These are phyloP conservation scores for Vollenhovia emeryi DNA, from an alignment of 1,140 invertebrate species.

Conservation along the genomic window DNA sequence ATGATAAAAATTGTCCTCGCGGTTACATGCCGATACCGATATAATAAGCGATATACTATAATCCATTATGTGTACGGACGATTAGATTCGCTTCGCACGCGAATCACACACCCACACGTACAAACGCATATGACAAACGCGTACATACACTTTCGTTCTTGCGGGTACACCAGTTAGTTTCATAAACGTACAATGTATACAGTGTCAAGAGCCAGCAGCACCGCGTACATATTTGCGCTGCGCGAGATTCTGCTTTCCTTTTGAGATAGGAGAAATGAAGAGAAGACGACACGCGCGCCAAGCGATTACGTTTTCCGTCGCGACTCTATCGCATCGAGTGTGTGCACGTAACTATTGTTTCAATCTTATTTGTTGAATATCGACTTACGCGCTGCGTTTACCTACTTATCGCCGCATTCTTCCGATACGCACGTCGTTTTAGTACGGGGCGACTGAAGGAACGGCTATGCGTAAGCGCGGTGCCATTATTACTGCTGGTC, in stretches of 20 bases:
- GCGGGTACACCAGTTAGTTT: background rate
- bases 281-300: background rate
- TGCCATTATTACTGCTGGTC: constrained; percentile 64
- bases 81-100: constrained; percentile 20
- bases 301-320: constrained; percentile 21
- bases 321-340: background rate
- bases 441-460: constrained; percentile 36
- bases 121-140: too few relatives aligned
- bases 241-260: constrained; percentile 11
- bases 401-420: background rate
- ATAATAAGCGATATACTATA: constrained; percentile 4
- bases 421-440: constrained; percentile 22
- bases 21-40: constrained; percentile 43
- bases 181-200: background rate
- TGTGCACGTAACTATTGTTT: background rate
- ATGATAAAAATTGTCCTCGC: constrained; percentile 54
- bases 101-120: too few relatives aligned
- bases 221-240: background rate
- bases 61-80: background rate
- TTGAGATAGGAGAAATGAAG: background rate
- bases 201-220: background rate
- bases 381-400: constrained; percentile 25
- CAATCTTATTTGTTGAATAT: constrained; percentile 29
- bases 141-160: constrained; percentile 38
- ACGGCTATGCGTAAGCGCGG: constrained; percentile 63